Evolutionary conservation across 2,797 vertebrate genomes (phyloP).

Genomic region (Pangasius macronema): DNA sequence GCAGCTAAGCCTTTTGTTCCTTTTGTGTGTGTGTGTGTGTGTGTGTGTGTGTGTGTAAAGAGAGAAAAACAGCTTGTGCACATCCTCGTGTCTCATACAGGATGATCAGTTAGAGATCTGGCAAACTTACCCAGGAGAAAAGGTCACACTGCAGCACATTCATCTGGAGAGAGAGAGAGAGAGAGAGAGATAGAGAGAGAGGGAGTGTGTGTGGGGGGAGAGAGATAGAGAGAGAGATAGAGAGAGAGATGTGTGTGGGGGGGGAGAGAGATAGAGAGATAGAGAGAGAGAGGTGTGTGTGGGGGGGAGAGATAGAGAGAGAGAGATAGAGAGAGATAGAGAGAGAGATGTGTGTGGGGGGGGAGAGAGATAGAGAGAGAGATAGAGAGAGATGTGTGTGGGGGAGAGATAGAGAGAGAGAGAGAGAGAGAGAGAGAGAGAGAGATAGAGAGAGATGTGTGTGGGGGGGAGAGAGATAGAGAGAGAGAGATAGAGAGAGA

Average conservation of each 20-base stretch:
- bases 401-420: neutral
- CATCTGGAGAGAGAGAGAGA: neutral
- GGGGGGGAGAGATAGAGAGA: neutral
- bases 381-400: neutral
- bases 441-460: neutral
- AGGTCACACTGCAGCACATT: conserved; percentile 29
- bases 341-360: too few relatives aligned
- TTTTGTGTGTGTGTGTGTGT: conserved; percentile 1
- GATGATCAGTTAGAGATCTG: conserved; percentile 2
- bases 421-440: neutral
- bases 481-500: neutral
- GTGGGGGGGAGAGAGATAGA: too few relatives aligned
- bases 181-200: neutral
- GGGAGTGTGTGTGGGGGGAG: neutral
- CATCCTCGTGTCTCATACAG: neutral
- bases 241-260: neutral
- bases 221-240: neutral
- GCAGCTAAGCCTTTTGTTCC: neutral
- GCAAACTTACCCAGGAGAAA: conserved; percentile 19
- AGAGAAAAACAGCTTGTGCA: neutral
- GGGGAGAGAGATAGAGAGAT: neutral
- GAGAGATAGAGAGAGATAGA: too few relatives aligned
- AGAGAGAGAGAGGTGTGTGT: neutral
- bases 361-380: neutral
- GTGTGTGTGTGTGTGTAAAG: neutral